Conservation (phyloP, 2,888 invertebrate species). For the Hirtodrosophila histrioides region DNA sequence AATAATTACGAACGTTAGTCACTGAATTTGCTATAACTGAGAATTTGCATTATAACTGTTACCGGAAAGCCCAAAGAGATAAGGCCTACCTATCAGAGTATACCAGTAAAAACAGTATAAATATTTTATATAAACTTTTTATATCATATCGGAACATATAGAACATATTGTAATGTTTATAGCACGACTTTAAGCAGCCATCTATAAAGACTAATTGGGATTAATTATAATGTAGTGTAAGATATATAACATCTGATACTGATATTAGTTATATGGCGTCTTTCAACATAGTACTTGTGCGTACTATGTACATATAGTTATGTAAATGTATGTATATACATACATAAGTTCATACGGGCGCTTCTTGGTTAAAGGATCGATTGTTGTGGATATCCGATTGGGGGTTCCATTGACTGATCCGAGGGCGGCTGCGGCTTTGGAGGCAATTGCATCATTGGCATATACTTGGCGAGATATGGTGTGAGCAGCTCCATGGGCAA, state of each 20-base stretch:
- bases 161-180: too few species aligned
- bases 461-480: constrained; percentile 77
- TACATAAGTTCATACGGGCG: not conserved
- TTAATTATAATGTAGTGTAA: too few species aligned
- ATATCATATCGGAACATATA: not conserved
- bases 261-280: too few species aligned
- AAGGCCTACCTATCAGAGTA: not conserved
- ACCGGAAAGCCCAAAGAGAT: too few species aligned
- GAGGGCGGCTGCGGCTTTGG: constrained; percentile 22
- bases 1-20: too few species aligned
- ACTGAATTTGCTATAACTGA: too few species aligned
- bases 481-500: constrained; percentile 92
- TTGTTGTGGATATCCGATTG: constrained; percentile 15
- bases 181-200: too few species aligned
- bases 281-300: too few species aligned
- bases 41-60: too few species aligned
- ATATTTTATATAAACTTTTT: not conserved
- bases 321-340: not conserved
- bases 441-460: constrained; percentile 43
- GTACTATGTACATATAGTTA: too few species aligned
- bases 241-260: too few species aligned
- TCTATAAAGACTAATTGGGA: too few species aligned
- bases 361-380: constrained; percentile 10
- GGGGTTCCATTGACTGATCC: constrained; percentile 4
- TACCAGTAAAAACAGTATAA: not conserved